Evolutionary conservation across 1,140 invertebrate genomes (phyloP).

Genomic region (Lasioglossum albipes): DNA sequence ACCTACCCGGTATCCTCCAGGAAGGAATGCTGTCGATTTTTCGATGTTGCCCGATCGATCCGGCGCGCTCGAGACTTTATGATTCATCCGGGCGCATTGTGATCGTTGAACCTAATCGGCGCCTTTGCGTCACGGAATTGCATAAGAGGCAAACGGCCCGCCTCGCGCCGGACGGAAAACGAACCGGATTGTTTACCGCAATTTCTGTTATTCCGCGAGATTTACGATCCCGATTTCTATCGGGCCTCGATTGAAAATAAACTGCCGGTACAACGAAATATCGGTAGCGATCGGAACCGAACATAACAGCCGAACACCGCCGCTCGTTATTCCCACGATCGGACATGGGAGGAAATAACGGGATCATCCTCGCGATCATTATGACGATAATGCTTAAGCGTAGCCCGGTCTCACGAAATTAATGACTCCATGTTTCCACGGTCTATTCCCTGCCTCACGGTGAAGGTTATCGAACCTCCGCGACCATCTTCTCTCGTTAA

Average conservation of each 20-base stretch:
- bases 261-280: slow-evolving; percentile 8
- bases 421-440: slow-evolving; percentile 36
- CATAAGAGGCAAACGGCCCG: not conserved
- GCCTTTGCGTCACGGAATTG: slow-evolving; percentile 4
- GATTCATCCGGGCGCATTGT: slow-evolving; percentile 16
- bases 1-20: no score
- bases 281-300: slow-evolving; percentile 10
- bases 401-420: slow-evolving; percentile 42
- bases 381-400: slow-evolving; percentile 55
- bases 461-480: slow-evolving; percentile 47
- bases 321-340: slow-evolving; percentile 51
- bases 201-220: slow-evolving; percentile 39
- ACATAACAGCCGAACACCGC: not conserved
- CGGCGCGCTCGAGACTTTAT: not conserved
- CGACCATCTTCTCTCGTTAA: not conserved
- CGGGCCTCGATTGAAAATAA: slow-evolving; percentile 11
- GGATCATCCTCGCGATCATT: slow-evolving; percentile 52
- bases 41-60: not conserved
- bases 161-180: not conserved
- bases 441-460: not conserved
- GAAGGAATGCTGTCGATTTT: not conserved
- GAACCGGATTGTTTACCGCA: not conserved
- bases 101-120: slow-evolving; percentile 27
- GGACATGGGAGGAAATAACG: slow-evolving; percentile 50
- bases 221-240: slow-evolving; percentile 29